phyloP scores from a whole-genome alignment of 2,113 vertebrate genomes.

The Grus americana region DNA sequence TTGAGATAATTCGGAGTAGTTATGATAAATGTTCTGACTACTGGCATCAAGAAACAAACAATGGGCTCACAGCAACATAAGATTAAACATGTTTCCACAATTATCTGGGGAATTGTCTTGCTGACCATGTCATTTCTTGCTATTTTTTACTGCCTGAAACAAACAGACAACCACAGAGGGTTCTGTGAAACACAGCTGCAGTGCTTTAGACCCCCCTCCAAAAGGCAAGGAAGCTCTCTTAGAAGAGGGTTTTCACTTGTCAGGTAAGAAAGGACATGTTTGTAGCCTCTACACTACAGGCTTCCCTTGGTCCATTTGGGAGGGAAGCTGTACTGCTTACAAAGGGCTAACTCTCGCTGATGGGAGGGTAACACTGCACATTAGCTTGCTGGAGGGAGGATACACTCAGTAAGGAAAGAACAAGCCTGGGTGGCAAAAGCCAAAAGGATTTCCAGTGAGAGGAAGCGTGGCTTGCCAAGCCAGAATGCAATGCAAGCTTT shows the following conservation, averaged over 20 bases:
- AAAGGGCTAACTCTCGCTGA: not conserved
- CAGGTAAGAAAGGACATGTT: not conserved
- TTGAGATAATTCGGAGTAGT: conserved; percentile 35
- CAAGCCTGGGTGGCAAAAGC: not conserved
- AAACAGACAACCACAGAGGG: not conserved
- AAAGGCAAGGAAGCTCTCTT: not conserved
- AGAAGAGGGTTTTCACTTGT: not conserved
- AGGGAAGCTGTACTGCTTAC: not conserved
- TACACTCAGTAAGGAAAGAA: not conserved
- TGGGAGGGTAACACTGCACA: not conserved
- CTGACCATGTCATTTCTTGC: not conserved
- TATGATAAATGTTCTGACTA: conserved; percentile 33
- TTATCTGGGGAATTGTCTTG: not conserved
- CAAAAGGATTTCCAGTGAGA: not conserved
- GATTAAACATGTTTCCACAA: conserved; percentile 25
- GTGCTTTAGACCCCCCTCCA: not conserved
- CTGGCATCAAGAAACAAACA: conserved; percentile 32
- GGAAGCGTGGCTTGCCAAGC: not conserved
- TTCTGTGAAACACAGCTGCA: not conserved
- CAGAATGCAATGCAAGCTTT: not conserved
- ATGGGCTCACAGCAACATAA: not conserved
- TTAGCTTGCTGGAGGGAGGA: not conserved
- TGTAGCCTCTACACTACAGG: not conserved
- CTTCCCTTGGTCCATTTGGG: not conserved
- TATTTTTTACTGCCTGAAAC: not conserved